Percentiles rank a stretch among this genome's conserved stretches.
Conservation (phyloP, 2,797 vertebrate genomes). For the Gymnothorax reevesii region DNA sequence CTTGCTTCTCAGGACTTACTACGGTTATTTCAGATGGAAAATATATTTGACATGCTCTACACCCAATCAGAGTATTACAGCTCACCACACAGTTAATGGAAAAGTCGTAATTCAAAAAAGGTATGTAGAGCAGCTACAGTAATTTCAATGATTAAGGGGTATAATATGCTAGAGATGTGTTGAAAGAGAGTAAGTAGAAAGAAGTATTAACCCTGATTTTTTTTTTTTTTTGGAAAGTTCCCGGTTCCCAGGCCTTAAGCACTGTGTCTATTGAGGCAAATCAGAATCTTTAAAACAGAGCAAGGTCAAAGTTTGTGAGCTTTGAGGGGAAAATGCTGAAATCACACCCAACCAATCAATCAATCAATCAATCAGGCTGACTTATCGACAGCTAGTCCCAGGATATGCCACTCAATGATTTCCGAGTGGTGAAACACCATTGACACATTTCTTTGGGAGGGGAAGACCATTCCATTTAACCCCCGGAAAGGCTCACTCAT, state of each 20-base stretch:
- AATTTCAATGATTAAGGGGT: too few relatives aligned
- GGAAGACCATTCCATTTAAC: conserved; percentile 44
- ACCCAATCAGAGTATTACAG: neutral
- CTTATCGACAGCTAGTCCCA: conserved; percentile 20
- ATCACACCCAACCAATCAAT: conserved; percentile 17
- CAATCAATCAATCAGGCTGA: conserved; percentile 29
- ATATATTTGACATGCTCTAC: conserved; percentile 13
- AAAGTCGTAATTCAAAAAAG: neutral
- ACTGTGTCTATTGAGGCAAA: neutral
- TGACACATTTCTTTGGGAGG: conserved; percentile 19
- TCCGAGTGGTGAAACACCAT: conserved; percentile 19
- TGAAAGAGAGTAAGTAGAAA: neutral
- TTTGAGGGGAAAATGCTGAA: neutral
- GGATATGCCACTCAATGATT: neutral
- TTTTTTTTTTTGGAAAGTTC: neutral
- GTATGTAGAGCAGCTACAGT: neutral
- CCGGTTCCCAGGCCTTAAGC: too few relatives aligned
- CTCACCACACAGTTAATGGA: neutral
- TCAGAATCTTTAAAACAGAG: neutral
- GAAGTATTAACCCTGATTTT: conserved; percentile 23
- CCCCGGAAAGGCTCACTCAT: conserved; percentile 16
- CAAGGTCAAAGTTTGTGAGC: conserved; percentile 25
- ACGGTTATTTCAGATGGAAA: conserved; percentile 50
- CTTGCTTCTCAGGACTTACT: conserved; percentile 48
- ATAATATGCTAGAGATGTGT: too few relatives aligned